Evolutionary conservation across 2,888 invertebrate species (phyloP), one percentile per base, ranked within the genome.

Genomic region (Zaprionus bogoriensis): DNA sequence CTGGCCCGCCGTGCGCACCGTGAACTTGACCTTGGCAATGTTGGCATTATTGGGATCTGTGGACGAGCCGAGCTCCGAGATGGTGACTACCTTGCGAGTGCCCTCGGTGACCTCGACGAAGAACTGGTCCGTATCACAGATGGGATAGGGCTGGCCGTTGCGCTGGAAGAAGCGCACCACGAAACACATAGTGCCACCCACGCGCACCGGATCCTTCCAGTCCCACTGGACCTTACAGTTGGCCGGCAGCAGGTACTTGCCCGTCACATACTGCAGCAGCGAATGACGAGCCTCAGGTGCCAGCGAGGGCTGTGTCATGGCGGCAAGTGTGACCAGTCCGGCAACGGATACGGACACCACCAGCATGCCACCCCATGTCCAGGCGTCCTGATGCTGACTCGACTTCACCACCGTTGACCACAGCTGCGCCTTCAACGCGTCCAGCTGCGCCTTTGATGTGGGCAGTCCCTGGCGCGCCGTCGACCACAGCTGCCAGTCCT

Each of bases 301-400:
- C 78, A 97, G 92, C 4, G 96, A 95, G 25, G 97, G 96, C 90
- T 97, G 97, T 77, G 97, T 97, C 95, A 97, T 96, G 85, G 96
- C 97, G 59, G 96, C 96, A 87, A 97, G 93, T 59, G 96, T 97
- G 87, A 97, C 96, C 91, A 97, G 92, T 83, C 96, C 96, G 80
- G 96, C 96, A 79, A 97, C 96, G 47, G 96, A 96, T 80, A 97
- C 95, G 19, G 97, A 96, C 69, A 97, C 96, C 77, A 97, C 95
- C 91, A 97, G 92, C 96, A 97, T 97, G 50, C 96, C 96, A 94
- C 96, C 96, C 95, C 96, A 96, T 89, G 96, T 96, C 96, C 96
- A 96, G 47, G 96, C 96, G 92, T 96, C 96, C 89, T 96, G 96
- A 87, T 96, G 96, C 88, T 95, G 95, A 89, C 95, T 96, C 81